Conservation (phyloP, 1,140 invertebrate species). For the Anoplolepis gracilipes region DNA sequence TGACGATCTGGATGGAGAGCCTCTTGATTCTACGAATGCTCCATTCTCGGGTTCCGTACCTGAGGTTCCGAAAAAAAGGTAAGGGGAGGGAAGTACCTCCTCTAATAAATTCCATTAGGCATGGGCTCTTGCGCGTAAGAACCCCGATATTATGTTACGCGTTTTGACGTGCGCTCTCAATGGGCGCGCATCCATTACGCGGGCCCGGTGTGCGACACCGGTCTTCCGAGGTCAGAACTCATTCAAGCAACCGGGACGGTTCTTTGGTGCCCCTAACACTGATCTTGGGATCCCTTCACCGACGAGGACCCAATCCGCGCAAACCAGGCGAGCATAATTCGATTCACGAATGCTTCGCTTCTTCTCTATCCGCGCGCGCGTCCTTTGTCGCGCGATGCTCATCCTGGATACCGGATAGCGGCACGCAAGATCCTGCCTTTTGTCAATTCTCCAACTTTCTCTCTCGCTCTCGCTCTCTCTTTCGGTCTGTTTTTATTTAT, state of each 20-base stretch:
- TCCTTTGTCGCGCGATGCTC: conserved; percentile 64
- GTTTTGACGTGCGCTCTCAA: conserved; percentile 78
- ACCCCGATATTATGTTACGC: conserved; percentile 84
- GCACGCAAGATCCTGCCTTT: conserved; percentile 35
- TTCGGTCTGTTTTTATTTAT: conserved; percentile 64
- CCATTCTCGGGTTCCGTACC: conserved; percentile 45
- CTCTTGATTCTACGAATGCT: conserved; percentile 50
- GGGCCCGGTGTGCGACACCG: conserved; percentile 79
- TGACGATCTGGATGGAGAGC: conserved; percentile 27
- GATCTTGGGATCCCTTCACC: conserved; percentile 22
- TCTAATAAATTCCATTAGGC: conserved; percentile 85
- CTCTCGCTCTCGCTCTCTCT: neutral
- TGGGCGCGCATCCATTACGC: conserved; percentile 82
- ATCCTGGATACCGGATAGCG: conserved; percentile 62
- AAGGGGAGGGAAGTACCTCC: conserved; percentile 60
- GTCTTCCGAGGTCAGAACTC: conserved; percentile 54
- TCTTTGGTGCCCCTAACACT: conserved; percentile 1
- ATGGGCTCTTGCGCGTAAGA: conserved; percentile 81
- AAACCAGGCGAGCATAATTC: conserved; percentile 83
- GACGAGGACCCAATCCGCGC: conserved; percentile 60
- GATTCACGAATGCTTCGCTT: conserved; percentile 75
- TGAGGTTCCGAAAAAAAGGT: neutral
- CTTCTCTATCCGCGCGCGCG: conserved; percentile 53
- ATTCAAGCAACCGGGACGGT: conserved; percentile 53
- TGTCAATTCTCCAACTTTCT: conserved; percentile 46